Evolutionary conservation across 2,797 vertebrate genomes (phyloP), one percentile per base, ranked within the genome.

Genomic region (Alfaro cultratus): DNA sequence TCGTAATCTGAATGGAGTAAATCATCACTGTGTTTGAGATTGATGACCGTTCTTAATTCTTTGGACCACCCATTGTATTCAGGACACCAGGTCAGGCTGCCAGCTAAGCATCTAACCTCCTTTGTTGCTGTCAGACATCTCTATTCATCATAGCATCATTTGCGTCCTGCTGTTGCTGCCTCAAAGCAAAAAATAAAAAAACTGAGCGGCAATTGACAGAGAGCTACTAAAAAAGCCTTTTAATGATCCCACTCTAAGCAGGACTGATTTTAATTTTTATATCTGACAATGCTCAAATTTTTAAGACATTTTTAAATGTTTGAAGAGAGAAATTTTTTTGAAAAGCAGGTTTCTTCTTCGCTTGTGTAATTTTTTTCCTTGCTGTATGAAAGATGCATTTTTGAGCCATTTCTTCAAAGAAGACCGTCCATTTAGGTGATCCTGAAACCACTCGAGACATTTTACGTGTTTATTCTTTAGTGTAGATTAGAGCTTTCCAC

Each of bases 81-180:
- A 83, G 81, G 90, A 68, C 74, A 60, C 84, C 86, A 41, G 92
- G 92, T 94, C 93, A 90, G 85, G 86, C 73, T 62, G 77, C 83
- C 90, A 87, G 92, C 92, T 91, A 87, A 89, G 83, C 85, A 85
- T 83, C 80, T 86, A 60, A 85, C 86, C 88, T 92, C 81, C 83
- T 84, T 91, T 94, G 92, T 94, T 91, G 81, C 83, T 80, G 43
- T 77, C 62, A 93, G 93, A 93, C 93, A 82, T 93, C 87, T 90
- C 91, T 85, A 93, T 94, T 95, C 86, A 93, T 93, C 92, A 90
- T 85, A 77, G 76, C 75, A 72, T 88, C 72, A 53, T 53, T 87
- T 89, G 82, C 77, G 79, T 89, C 89, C 88, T 80, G 79, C 86
- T 82, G 77, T 79, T 73, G 73, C 55, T 64, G 74, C 80, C 82